Conservation (phyloP, 92 coral and sea anemone genomes). For the Palythoa heliodiscus region DNA sequence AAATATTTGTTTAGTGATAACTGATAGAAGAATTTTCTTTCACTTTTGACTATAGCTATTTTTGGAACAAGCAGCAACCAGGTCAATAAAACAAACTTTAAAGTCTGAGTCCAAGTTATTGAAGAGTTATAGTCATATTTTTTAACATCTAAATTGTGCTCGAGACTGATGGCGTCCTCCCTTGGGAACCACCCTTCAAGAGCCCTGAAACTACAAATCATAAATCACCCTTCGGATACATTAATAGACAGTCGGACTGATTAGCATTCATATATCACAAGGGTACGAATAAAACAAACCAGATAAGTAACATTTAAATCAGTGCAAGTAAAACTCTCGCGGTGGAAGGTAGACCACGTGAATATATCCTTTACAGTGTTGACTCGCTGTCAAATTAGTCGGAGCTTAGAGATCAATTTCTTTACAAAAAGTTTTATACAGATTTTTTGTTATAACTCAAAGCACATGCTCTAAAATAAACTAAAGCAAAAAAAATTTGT, state of each 20-base stretch:
- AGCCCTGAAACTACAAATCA: conserved; percentile 31
- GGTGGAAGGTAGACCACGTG: background rate
- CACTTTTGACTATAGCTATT: conserved; percentile 7
- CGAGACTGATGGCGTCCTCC: background rate
- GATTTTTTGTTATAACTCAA: background rate
- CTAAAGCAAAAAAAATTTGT: background rate
- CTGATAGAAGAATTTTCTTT: conserved; percentile 3
- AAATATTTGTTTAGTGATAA: conserved; percentile 28
- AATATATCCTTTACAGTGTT: background rate
- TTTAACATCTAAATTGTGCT: background rate
- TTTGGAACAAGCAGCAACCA: conserved; percentile 14
- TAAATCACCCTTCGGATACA: conserved; percentile 26
- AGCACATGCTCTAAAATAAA: background rate
- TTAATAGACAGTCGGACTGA: conserved; percentile 36
- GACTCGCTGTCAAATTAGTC: background rate
- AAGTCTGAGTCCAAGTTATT: background rate
- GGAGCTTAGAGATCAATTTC: background rate
- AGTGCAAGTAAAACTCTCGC: background rate
- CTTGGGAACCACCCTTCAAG: background rate
- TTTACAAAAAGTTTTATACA: background rate
- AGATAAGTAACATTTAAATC: conserved; percentile 18
- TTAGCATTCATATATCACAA: conserved; percentile 25
- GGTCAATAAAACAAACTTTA: background rate
- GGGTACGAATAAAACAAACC: conserved; percentile 35
- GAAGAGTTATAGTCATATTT: background rate